Base-by-base conservation (phyloP, 2,888 invertebrate genomes). In the Steinernema scapterisci region DNA sequence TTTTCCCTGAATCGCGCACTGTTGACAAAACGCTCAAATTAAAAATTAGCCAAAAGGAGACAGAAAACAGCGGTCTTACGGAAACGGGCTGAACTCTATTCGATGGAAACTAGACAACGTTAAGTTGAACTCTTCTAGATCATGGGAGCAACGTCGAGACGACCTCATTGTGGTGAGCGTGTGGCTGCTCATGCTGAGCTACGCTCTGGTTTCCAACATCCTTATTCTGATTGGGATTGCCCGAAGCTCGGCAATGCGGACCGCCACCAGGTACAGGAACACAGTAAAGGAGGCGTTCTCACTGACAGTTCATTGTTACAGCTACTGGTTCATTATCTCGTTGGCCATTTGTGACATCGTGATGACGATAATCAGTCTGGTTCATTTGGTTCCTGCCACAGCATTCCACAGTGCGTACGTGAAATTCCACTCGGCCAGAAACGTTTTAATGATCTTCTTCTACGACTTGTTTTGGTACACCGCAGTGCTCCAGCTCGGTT, bases 401-500 rank as follows among this genome's bases (percentile, higher is more conserved):
- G 82, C 82, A 0, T 82, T 85, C 44, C 86, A 86, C 75, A 79
- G 78, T n/a, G 71, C 80, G 54, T 84, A 80, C 70, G 81, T 84
- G 9, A 76, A 81, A 45, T 78, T 79, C 70, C 75, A 75, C n/a
- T 82, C 83, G 0, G 72, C 75, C 23, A 71, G 84, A 21, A 85
- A 86, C 73, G 81, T 83, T 25, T 70, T 82, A 1, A 84, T 84
- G 82, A 80, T 86, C 21, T 86, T 86, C 73, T 78, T 84, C 77
- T 86, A 86, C 77, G 83, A 86, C 73, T 77, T 86, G 23, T 86
- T 85, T 76, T 86, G 86, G 86, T 86, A 86, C 75, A 82, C 84
- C n/a, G 85, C 82, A 19, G 86, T 86, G 7, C 81, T 86, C 1
- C 83, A 84, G 70, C 76, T 86, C 25, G 83, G 84, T 9, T 76